Evolutionary conservation across 2,888 invertebrate species (phyloP).

Genomic region (Carabus problematicus): DNA sequence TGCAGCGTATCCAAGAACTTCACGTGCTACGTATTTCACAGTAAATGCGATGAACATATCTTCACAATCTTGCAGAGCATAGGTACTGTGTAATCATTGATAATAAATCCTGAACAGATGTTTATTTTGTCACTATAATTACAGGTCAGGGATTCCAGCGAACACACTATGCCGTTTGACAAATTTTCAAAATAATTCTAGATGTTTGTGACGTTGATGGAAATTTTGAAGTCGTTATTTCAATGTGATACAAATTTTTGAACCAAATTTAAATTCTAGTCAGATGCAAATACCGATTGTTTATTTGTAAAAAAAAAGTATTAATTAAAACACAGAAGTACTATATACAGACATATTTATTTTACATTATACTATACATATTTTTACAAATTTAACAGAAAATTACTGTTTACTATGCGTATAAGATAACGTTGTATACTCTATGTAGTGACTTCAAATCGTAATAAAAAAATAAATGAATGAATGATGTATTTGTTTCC

Average conservation of each 20-base stretch:
- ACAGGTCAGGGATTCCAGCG: conserved; percentile 63
- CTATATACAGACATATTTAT: conserved; percentile 38
- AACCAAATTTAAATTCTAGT: conserved; percentile 28
- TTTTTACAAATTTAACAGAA: conserved; percentile 39
- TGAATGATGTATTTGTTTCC: neutral
- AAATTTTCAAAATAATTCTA: conserved; percentile 9
- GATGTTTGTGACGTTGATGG: conserved; percentile 3
- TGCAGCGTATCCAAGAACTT: conserved; percentile 61
- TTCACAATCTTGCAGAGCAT: conserved; percentile 62
- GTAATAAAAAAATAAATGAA: conserved; percentile 21
- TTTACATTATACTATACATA: conserved; percentile 39
- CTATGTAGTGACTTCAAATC: conserved; percentile 23
- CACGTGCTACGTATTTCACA: conserved; percentile 60
- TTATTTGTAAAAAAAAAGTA: conserved; percentile 13
- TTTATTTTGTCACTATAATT: conserved; percentile 44
- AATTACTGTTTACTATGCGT: conserved; percentile 14
- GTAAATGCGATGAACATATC: conserved; percentile 57
- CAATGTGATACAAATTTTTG: conserved; percentile 20
- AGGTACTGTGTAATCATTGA: conserved; percentile 50
- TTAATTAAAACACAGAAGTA: conserved; percentile 2
- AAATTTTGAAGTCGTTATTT: conserved; percentile 22
- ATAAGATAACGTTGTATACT: conserved; percentile 21
- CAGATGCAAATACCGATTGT: conserved; percentile 15
- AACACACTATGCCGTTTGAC: conserved; percentile 62
- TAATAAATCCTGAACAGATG: neutral